Conservation (phyloP, 2,797 vertebrate species). For the Chromobotia macracanthus region DNA sequence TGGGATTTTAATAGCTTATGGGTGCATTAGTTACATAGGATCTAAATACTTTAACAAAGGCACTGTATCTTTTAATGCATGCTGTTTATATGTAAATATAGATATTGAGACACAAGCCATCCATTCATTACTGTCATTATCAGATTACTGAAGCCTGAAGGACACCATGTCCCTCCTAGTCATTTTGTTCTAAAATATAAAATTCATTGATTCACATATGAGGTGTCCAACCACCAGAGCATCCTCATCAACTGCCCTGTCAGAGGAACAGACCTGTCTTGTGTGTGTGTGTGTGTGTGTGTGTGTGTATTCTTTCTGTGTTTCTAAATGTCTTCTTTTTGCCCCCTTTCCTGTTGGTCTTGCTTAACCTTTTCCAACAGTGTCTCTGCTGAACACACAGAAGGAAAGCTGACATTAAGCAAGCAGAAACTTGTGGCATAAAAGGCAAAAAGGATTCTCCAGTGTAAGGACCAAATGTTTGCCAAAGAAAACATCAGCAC, state of each 20-base stretch:
- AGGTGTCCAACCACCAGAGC: conserved; percentile 73
- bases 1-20: too few species aligned
- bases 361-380: conserved; percentile 78
- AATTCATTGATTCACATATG: conserved; percentile 74
- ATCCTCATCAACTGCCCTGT: conserved; percentile 70
- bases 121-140: conserved; percentile 8
- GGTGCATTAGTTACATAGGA: too few species aligned
- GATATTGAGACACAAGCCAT: background rate
- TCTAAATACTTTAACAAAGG: too few species aligned
- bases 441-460: conserved; percentile 57
- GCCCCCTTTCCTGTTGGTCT: conserved; percentile 53
- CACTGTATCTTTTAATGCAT: background rate
- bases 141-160: conserved; percentile 26
- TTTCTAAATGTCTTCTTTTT: background rate
- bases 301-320: background rate
- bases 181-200: conserved; percentile 62
- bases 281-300: too few species aligned
- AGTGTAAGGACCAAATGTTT: conserved; percentile 74
- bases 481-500: conserved; percentile 66
- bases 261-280: conserved; percentile 56
- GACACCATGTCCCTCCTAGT: conserved; percentile 25
- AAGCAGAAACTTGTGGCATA: conserved; percentile 69
- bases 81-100: background rate
- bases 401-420: conserved; percentile 80
- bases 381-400: conserved; percentile 77